phyloP scores from a whole-genome alignment of 2,888 invertebrate genomes.

The Furcula furcula region DNA sequence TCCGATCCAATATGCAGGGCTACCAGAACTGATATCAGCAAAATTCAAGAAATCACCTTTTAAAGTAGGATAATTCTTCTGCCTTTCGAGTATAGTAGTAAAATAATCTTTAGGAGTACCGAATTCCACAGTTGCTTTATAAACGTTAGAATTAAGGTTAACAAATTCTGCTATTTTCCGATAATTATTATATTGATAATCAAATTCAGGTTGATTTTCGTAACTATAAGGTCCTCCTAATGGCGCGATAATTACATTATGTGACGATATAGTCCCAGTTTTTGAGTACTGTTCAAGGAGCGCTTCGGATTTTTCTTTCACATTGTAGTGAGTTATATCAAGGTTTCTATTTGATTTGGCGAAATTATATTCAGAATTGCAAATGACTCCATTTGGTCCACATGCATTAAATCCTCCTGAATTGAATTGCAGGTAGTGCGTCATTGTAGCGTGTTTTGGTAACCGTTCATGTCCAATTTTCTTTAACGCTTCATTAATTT shows the following conservation, averaged over 20 bases:
- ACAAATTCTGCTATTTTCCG: conserved; percentile 93
- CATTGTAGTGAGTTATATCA: conserved; percentile 90
- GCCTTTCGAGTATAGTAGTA: conserved; percentile 83
- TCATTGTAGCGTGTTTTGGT: conserved; percentile 55
- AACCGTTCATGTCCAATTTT: conserved; percentile 57
- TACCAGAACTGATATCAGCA: conserved; percentile 92
- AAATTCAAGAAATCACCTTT: conserved; percentile 98
- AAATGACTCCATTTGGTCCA: conserved; percentile 55
- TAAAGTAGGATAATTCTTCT: conserved; percentile 84
- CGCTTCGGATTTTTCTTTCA: conserved; percentile 91
- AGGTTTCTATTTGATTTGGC: conserved; percentile 88
- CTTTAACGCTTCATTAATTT: conserved; percentile 49
- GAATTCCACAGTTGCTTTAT: conserved; percentile 89
- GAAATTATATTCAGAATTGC: conserved; percentile 78
- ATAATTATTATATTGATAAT: conserved; percentile 96
- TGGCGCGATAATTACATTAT: conserved; percentile 95
- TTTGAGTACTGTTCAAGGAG: conserved; percentile 94
- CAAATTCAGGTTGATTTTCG: conserved; percentile 93
- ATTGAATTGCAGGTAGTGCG: conserved; percentile 66
- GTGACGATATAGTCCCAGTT: conserved; percentile 92
- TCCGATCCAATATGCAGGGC: conserved; percentile 97
- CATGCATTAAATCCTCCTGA: conserved; percentile 60
- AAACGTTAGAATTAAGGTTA: conserved; percentile 86
- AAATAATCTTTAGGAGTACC: conserved; percentile 96
- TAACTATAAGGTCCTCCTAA: conserved; percentile 96